These are phyloP conservation scores for Gastracanthus pulcherrimus DNA, from an alignment of 2,888 invertebrate genomes.

Conservation along the genomic window DNA sequence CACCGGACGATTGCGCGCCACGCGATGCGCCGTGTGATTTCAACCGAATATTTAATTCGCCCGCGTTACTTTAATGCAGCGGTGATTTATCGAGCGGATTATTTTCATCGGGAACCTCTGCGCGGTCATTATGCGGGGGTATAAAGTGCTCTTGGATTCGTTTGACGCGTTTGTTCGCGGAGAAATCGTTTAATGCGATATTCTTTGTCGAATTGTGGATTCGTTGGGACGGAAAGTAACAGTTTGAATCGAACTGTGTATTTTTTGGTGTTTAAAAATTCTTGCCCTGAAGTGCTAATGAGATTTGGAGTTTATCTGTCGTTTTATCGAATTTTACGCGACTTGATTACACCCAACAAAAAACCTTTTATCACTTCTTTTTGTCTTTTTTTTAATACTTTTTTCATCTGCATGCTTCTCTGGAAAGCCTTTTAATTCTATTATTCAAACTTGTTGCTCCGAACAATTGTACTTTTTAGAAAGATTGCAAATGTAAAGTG, in stretches of 20 bases:
- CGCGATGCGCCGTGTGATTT: no score
- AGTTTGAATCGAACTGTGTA: not conserved
- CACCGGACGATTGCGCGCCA: not conserved
- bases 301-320: not conserved
- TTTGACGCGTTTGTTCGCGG: not conserved
- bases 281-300: no score
- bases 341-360: no score
- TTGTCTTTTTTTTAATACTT: no score
- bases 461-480: not conserved
- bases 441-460: not conserved
- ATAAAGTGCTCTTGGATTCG: no score
- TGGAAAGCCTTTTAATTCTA: not conserved
- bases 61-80: no score
- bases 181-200: no score
- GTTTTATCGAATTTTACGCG: not conserved
- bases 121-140: no score
- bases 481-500: not conserved
- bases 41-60: no score
- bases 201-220: not conserved
- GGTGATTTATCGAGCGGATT: constrained; percentile 19
- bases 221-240: not conserved
- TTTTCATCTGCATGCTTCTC: no score
- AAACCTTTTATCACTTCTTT: no score
- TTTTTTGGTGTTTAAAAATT: not conserved
- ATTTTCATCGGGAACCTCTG: no score